Percentiles rank a stretch among this genome's conserved stretches.
phyloP scores from a whole-genome alignment of 2,888 invertebrate species.

The Endomychus coccineus region DNA sequence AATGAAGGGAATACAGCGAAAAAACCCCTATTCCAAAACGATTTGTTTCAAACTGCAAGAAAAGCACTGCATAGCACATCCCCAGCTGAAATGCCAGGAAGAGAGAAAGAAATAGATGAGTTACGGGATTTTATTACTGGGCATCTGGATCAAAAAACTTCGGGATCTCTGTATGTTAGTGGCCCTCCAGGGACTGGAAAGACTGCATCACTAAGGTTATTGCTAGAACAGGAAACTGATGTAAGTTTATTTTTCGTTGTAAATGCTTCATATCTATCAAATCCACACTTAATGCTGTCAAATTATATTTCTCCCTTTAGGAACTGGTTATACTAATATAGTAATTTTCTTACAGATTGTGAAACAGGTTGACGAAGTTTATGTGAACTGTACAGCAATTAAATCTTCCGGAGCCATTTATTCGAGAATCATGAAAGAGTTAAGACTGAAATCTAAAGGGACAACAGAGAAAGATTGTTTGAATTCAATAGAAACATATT shows the following conservation, averaged over 20 bases:
- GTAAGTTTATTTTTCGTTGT: constrained; percentile 7
- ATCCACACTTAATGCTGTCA: too few species aligned
- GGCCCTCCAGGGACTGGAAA: constrained; percentile 98
- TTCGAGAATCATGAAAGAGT: constrained; percentile 65
- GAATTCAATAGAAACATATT: constrained; percentile 60
- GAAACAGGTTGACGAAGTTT: too few species aligned
- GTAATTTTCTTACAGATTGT: too few species aligned
- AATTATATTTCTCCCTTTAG: too few species aligned
- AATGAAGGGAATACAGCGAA: constrained; percentile 5
- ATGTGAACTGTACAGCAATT: constrained; percentile 84
- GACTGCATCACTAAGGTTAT: constrained; percentile 76
- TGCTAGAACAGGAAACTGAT: constrained; percentile 58
- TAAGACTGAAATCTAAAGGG: constrained; percentile 52
- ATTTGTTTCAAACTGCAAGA: constrained; percentile 36
- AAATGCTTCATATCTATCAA: too few species aligned
- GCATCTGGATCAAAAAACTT: constrained; percentile 56
- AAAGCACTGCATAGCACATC: constrained; percentile 39
- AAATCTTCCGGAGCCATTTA: constrained; percentile 78
- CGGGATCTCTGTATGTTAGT: constrained; percentile 86
- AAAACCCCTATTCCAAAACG: constrained; percentile 13
- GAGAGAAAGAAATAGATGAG: constrained; percentile 68
- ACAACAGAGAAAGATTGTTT: constrained; percentile 61
- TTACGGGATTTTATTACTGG: constrained; percentile 61
- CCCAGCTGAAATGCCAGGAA: constrained; percentile 54
- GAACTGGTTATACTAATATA: too few species aligned